Base-by-base conservation (phyloP, 2,888 invertebrate genomes). In the Chorisops tibialis region DNA sequence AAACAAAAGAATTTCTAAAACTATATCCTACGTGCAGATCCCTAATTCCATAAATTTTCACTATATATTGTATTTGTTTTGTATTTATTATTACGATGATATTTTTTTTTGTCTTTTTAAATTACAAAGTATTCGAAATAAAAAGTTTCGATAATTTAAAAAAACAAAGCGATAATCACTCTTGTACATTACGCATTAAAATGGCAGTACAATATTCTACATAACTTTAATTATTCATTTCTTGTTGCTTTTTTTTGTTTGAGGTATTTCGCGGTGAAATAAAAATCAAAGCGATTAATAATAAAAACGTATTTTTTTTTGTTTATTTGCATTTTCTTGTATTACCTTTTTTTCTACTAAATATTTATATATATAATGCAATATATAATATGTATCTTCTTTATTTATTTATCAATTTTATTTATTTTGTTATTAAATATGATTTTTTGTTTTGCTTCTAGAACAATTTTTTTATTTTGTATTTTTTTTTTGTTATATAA, bases 191-290 rank as follows among this genome's bases (percentile, higher is more conserved):
- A 30, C 9, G 30, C 30, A 30, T 30, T 30, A 30, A 30, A 30
- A 30, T 30, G 30, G 30, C 30, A 30, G 30, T 30, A 30, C 30
- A 30, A 30, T 30, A 30, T 30, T 7, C 9, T 30, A 30, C 30
- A 30, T 30, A 7, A 30, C 9, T 30, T 30, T 30, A 7, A 7
- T 30, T 30, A 30, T 30, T 30, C 30, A 7, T 30, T 9, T 30
- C 30, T 30, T 30, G 5, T 30, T 9, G 30, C 9, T 50, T 21
- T 24, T n/a, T 21, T 4, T 30, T 22, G 22, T 54, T 49, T 64
- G 64, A 64, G 64, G 64, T 64, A 64, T 64, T 63, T 61, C 39
- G 61, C 64, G 64, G 64, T 61, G 45, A 60, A 63, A 63, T 39
- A 60, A 60, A 41, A 12, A 24, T 59, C 50, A 21, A 60, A 60